Base-by-base conservation (phyloP, 2,113 vertebrate species). In the Lates calcarifer region DNA sequence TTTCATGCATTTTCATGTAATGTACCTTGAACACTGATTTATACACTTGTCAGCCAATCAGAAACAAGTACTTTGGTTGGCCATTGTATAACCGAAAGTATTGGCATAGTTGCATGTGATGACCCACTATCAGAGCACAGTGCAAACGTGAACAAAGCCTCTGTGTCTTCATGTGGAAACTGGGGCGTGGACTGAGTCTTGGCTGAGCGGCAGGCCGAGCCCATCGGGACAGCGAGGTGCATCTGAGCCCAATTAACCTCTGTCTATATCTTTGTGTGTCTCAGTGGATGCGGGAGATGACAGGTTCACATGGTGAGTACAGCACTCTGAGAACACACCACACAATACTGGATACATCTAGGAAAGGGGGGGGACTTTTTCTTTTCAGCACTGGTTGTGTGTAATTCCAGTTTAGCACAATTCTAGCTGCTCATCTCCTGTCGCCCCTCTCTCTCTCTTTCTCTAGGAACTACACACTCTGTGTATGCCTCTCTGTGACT, bases 201-300 rank as follows among this genome's bases (percentile, higher is more conserved):
- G 67, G 55, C 61, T 66, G 55, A 84, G 81, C 28, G n/a, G 69
- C 68, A 73, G 78, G 70, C 45, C 13, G 29, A 75, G 57, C 22
- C 87, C 63, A 12, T 17, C 1, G 69, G 82, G 81, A 88, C 65
- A 11, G 15, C 1, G 31, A 73, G 83, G 67, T 61, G 56, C 63
- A 67, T 79, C 86, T 74, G 74, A 83, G 82, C 73, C 86, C 81
- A 87, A 90, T 90, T 87, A 92, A 87, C 89, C 83, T 88, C 77
- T 85, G 83, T 87, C 81, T 70, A 24, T 86, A 64, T 87, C 80
- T 47, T 14, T 33, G 65, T 79, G 55, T 28, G 68, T 83, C 85
- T 87, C 81, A 1, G 61, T 49, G 76, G 87, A 81, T 10, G 20
- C 14, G 1, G 43, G 10, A 45, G 77, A 84, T 35, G 41, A 79